Percentiles rank a stretch among this genome's conserved stretches.
These are phyloP conservation scores for Meloidogyne hapla DNA, from an alignment of 1,140 invertebrate species.

Conservation along the genomic window DNA sequence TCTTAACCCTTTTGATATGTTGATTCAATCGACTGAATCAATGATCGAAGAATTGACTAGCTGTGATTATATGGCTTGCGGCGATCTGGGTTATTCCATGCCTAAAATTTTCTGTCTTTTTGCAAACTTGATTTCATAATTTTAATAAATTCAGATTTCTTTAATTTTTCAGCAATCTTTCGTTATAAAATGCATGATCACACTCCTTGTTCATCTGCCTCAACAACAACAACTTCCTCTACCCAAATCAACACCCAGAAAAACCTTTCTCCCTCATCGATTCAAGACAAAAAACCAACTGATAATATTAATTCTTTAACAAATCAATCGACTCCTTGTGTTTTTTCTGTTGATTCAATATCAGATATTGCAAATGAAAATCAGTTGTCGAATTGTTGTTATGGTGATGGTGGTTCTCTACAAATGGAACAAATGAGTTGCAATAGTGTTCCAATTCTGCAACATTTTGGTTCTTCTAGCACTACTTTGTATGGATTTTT, in stretches of 20 bases:
- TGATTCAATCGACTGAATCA: too few species aligned
- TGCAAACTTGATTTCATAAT: too few species aligned
- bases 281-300: background rate
- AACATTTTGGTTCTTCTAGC: conserved; percentile 28
- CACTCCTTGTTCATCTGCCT: background rate
- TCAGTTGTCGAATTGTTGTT: conserved; percentile 3
- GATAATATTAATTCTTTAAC: background rate
- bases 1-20: too few species aligned
- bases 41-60: too few species aligned
- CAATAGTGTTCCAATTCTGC: background rate
- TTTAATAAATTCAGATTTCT: too few species aligned
- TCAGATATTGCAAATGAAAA: background rate
- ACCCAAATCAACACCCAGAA: background rate
- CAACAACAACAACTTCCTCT: background rate
- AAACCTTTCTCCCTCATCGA: background rate
- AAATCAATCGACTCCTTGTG: background rate
- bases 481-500: conserved; percentile 34
- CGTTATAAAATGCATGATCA: background rate
- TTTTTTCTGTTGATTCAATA: background rate
- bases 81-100: too few species aligned
- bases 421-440: conserved; percentile 2
- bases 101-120: too few species aligned
- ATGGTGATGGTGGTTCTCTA: conserved; percentile 12
- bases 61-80: too few species aligned
- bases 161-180: too few species aligned